These are phyloP conservation scores for Alloplasta piceator DNA, from an alignment of 2,888 invertebrate species.

Conservation along the genomic window DNA sequence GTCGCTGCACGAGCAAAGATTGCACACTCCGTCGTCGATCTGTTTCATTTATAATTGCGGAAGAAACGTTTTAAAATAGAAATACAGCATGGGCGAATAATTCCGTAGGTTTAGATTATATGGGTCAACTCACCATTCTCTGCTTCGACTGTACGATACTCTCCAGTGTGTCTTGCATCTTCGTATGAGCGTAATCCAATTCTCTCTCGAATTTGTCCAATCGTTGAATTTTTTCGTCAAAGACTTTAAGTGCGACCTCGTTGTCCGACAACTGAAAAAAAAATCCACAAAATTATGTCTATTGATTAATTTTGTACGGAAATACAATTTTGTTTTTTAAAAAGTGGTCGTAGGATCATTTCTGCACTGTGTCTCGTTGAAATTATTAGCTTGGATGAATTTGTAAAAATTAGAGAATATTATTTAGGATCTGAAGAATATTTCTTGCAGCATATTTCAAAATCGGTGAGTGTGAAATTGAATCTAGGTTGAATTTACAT, in stretches of 20 bases:
- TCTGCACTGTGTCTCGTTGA: too few species aligned
- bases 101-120: slow-evolving; percentile 29
- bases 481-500: too few species aligned
- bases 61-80: slow-evolving; percentile 51
- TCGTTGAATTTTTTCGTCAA: slow-evolving; percentile 71
- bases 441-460: too few species aligned
- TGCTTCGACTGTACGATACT: slow-evolving; percentile 69
- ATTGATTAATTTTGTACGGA: slow-evolving; percentile 18
- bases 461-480: too few species aligned
- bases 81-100: slow-evolving; percentile 27
- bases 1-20: slow-evolving; percentile 61
- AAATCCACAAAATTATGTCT: slow-evolving; percentile 23
- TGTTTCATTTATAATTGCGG: slow-evolving; percentile 17
- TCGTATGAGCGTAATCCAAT: slow-evolving; percentile 77
- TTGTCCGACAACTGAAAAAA: slow-evolving; percentile 74
- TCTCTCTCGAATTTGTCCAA: slow-evolving; percentile 78
- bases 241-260: slow-evolving; percentile 71
- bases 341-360: too few species aligned
- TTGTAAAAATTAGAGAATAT: too few species aligned
- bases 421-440: too few species aligned
- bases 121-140: slow-evolving; percentile 56
- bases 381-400: too few species aligned
- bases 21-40: slow-evolving; percentile 62
- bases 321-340: background rate
- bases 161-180: slow-evolving; percentile 79